Evolutionary conservation across 2,888 invertebrate genomes (phyloP).

Genomic region (Clivina fossor): DNA sequence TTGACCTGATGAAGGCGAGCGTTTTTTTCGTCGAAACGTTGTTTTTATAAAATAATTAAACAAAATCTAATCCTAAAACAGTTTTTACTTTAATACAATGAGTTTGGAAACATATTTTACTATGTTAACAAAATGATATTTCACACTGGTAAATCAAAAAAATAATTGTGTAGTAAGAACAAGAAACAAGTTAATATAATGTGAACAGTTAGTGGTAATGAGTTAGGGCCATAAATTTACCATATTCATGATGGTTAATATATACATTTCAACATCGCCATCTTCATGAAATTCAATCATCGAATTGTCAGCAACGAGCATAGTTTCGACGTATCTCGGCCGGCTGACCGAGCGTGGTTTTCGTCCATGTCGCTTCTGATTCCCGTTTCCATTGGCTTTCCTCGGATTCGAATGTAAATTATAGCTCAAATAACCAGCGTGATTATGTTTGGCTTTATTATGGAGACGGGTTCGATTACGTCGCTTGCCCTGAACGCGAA

Average conservation of each 20-base stretch:
- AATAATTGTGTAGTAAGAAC: not conserved
- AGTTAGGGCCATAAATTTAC: constrained; percentile 54
- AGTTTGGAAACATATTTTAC: too few relatives aligned
- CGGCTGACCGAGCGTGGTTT: constrained; percentile 68
- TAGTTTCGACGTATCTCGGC: constrained; percentile 79
- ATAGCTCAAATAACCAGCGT: too few relatives aligned
- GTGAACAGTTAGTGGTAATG: not conserved
- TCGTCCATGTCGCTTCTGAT: constrained; percentile 49
- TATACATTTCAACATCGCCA: constrained; percentile 80
- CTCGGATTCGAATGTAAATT: too few relatives aligned
- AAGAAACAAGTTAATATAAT: not conserved
- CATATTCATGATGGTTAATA: constrained; percentile 93
- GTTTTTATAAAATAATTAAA: not conserved
- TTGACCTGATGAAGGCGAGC: too few relatives aligned
- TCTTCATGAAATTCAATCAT: constrained; percentile 85
- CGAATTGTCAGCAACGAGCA: constrained; percentile 83
- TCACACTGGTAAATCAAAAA: not conserved
- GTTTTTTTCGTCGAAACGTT: too few relatives aligned
- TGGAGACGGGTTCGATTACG: constrained; percentile 45
- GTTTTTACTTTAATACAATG: too few relatives aligned
- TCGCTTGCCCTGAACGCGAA: constrained; percentile 55
- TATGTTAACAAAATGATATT: too few relatives aligned
- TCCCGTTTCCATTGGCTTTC: too few relatives aligned
- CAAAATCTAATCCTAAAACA: too few relatives aligned
- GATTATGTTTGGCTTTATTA: constrained; percentile 50